A percentile compares a stretch with the other conserved stretches of the same genome.
Conservation (phyloP, 2,797 vertebrate species). For the Chromobotia macracanthus region DNA sequence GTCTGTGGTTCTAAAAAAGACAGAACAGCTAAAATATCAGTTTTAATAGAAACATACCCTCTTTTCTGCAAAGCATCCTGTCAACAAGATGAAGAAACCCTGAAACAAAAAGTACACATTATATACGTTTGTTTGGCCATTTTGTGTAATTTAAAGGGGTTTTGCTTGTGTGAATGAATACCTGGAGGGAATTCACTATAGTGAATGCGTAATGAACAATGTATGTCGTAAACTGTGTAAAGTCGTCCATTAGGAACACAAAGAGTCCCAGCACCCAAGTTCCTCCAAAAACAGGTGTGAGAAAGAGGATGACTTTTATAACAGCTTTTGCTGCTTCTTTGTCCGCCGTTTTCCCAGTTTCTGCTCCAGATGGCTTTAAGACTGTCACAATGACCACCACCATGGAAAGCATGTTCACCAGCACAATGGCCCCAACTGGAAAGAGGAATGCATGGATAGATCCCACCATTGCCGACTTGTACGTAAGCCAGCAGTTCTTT, state of each 20-base stretch:
- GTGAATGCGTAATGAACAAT: constrained; percentile 72
- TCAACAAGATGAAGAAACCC: constrained; percentile 80
- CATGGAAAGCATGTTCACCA: constrained; percentile 80
- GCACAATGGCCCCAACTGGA: constrained; percentile 72
- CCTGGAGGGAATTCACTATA: constrained; percentile 83
- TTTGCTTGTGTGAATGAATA: constrained; percentile 56
- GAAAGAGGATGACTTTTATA: constrained; percentile 78
- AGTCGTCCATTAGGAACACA: constrained; percentile 41
- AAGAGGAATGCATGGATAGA: constrained; percentile 79
- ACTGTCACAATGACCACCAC: constrained; percentile 77
- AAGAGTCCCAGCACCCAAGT: constrained; percentile 80
- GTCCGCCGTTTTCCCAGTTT: constrained; percentile 69
- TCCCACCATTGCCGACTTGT: constrained; percentile 59
- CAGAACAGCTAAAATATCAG: neutral
- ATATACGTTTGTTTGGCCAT: neutral
- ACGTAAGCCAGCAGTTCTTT: constrained; percentile 74
- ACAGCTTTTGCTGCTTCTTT: constrained; percentile 79
- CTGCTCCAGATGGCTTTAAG: constrained; percentile 70
- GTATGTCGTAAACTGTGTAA: rapidly evolving
- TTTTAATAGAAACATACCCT: constrained; percentile 69
- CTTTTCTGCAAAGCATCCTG: constrained; percentile 75
- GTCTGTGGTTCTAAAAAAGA: neutral
- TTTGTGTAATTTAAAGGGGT: neutral
- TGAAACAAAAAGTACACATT: constrained; percentile 45
- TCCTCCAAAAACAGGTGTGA: constrained; percentile 81